Evolutionary conservation across 2,113 vertebrate species (phyloP).

Genomic region (Dunckerocampus dactyliophorus): DNA sequence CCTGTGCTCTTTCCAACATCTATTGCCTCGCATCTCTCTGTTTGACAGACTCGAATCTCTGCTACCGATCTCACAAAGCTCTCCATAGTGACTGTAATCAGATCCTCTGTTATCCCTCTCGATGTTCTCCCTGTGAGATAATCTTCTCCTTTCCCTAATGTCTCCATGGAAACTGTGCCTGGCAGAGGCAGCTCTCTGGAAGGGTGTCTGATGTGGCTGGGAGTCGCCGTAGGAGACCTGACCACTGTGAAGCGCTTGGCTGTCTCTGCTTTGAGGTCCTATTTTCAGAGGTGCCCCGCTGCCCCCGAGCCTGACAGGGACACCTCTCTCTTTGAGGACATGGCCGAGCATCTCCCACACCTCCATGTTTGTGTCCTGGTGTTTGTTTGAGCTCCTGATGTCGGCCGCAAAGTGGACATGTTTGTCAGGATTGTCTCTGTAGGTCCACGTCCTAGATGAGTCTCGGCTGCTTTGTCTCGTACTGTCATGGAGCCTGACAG

Average conservation of each 20-base stretch:
- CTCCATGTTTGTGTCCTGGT: slow-evolving; percentile 12
- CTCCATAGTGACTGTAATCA: slow-evolving; percentile 22
- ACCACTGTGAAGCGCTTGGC: slow-evolving; percentile 52
- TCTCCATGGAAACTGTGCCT: slow-evolving; percentile 72
- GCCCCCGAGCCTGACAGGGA: slow-evolving; percentile 50
- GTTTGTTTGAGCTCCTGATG: slow-evolving; percentile 2
- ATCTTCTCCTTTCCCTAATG: slow-evolving; percentile 46
- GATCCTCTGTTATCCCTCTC: slow-evolving; percentile 42
- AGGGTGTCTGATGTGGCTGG: slow-evolving; percentile 53
- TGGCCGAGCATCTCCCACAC: slow-evolving; percentile 59
- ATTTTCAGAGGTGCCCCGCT: slow-evolving; percentile 52
- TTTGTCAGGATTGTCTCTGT: slow-evolving; percentile 50
- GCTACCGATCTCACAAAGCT: slow-evolving; percentile 26
- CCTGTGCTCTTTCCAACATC: slow-evolving; percentile 17
- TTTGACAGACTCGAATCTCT: slow-evolving; percentile 12
- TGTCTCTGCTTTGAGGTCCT: slow-evolving; percentile 41
- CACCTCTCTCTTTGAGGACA: slow-evolving; percentile 60
- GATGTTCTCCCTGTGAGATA: slow-evolving; percentile 37
- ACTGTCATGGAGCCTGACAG: slow-evolving; percentile 27
- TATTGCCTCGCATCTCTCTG: slow-evolving; percentile 29
- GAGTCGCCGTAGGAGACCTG: slow-evolving; percentile 46
- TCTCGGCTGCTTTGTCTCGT: slow-evolving; percentile 30
- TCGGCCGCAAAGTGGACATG: slow-evolving; percentile 66
- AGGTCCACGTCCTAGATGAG: slow-evolving; percentile 52
- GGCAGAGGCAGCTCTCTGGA: slow-evolving; percentile 51